Conservation (phyloP, 1,140 invertebrate genomes). For the Pomacea maculata region DNA sequence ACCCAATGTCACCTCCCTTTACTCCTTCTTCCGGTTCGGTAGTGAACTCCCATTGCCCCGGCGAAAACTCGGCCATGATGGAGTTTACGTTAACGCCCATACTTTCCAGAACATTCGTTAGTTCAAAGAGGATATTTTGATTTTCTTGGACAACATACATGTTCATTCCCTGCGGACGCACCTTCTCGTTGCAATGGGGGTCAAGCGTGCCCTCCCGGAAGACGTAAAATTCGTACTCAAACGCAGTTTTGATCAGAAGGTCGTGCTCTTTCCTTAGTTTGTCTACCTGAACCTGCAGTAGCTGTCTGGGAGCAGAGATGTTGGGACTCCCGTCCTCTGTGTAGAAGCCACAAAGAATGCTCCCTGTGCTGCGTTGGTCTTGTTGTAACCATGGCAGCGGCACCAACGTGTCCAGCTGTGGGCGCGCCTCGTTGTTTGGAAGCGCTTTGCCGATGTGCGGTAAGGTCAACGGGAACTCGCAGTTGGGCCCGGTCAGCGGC, state of each 20-base stretch:
- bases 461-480: background rate
- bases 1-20: constrained; percentile 15
- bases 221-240: constrained; percentile 26
- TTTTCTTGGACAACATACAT: background rate
- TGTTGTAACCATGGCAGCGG: constrained; percentile 9
- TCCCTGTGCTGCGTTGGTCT: background rate
- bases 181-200: background rate
- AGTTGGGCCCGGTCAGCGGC: background rate
- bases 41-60: constrained; percentile 28
- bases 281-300: constrained; percentile 6
- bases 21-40: constrained; percentile 23
- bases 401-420: constrained; percentile 11
- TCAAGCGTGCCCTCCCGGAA: constrained; percentile 5
- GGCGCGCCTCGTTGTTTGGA: background rate
- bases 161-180: background rate
- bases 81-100: constrained; percentile 17
- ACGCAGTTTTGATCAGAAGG: constrained; percentile 16
- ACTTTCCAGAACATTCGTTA: background rate
- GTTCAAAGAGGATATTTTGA: constrained; percentile 7
- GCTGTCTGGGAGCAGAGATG: constrained; percentile 6
- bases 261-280: constrained; percentile 15
- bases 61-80: constrained; percentile 13
- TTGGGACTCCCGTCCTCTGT: background rate
- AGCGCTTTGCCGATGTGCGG: background rate
- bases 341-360: constrained; percentile 16